Base-by-base conservation (phyloP, 2,888 invertebrate genomes). In the Polydrusus cervinus region DNA sequence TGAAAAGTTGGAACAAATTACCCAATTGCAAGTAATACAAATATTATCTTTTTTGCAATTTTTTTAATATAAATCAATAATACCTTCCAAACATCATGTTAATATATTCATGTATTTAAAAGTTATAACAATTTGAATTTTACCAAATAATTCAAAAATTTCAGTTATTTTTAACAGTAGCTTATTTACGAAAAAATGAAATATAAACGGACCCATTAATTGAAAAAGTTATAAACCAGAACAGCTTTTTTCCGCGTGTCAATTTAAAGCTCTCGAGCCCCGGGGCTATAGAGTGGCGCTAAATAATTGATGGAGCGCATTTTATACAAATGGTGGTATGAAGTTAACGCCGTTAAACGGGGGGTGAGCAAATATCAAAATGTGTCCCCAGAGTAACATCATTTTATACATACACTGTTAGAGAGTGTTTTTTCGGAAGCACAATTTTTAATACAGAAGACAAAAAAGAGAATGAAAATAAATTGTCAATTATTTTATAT, bases 291-390 rank as follows among this genome's bases (percentile, higher is more conserved):
- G 74, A 74, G 79, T 51, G 68, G 51, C 53, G 34, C 61, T 79
- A 64, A 78, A 79, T 80, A 80, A 81, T 80, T 78, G 74, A 80
- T 74, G 70, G 55, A 73, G 71, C 70, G 69, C 77, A 78, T 80
- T 81, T 80, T 79, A 79, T 81, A 79, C 79, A 79, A 80, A 81
- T 81, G 81, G 81, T 79, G 76, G 80, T 79, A 79, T 68, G 66
- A 78, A 81, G 81, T 80, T 80, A 81, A 78, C 78, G 77, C 78
- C 77, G 80, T 80, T 81, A 81, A 75, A 79, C 74, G 71, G 78
- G 77, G 73, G 81, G 80, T 78, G 80, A 79, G 77, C 78, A 78
- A 78, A 81, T 79, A 81, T 81, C 79, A 79, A 79, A 79, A 81
- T 79, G 73, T 47, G 74, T 81, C 80, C 81, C 81, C 18, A 40